Percentiles rank a stretch among this genome's conserved stretches.
Conservation (phyloP, 1,140 invertebrate genomes). For the Stegodyphus mimosarum region DNA sequence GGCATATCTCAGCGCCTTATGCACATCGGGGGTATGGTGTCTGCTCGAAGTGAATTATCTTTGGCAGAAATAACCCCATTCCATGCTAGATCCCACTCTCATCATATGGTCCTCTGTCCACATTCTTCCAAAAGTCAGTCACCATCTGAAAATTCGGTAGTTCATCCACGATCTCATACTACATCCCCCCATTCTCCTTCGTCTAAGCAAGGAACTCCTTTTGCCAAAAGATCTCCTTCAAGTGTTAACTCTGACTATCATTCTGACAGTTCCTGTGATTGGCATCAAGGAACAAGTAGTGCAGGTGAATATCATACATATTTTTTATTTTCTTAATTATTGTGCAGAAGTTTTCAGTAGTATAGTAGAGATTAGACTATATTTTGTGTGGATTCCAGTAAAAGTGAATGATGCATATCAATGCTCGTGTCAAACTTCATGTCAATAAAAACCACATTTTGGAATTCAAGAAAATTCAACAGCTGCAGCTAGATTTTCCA, state of each 20-base stretch:
- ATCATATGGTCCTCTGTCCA: constrained; percentile 41
- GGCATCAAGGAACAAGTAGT: constrained; percentile 65
- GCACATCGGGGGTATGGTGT: constrained; percentile 58
- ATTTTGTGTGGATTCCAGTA: neutral
- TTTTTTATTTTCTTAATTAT: neutral
- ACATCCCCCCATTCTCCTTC: constrained; percentile 29
- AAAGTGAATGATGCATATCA: neutral
- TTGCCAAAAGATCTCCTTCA: constrained; percentile 31
- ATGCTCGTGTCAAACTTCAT: neutral
- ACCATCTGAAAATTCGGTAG: constrained; percentile 14
- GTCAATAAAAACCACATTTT: neutral
- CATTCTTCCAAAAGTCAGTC: constrained; percentile 35
- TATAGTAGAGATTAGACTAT: neutral
- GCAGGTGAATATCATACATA: constrained; percentile 65
- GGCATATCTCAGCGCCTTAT: constrained; percentile 18
- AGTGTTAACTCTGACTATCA: constrained; percentile 66
- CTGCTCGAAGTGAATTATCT: constrained; percentile 61
- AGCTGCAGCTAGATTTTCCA: neutral
- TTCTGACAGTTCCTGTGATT: constrained; percentile 71
- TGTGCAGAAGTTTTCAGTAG: neutral
- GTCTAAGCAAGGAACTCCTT: constrained; percentile 30
- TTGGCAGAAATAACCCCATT: constrained; percentile 43
- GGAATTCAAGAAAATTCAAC: neutral
- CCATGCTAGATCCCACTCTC: constrained; percentile 56
- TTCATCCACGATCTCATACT: constrained; percentile 14